Percentiles rank a stretch among this genome's conserved stretches.
Evolutionary conservation across 2,797 vertebrate species (phyloP).

Genomic region (Artibeus lituratus): DNA sequence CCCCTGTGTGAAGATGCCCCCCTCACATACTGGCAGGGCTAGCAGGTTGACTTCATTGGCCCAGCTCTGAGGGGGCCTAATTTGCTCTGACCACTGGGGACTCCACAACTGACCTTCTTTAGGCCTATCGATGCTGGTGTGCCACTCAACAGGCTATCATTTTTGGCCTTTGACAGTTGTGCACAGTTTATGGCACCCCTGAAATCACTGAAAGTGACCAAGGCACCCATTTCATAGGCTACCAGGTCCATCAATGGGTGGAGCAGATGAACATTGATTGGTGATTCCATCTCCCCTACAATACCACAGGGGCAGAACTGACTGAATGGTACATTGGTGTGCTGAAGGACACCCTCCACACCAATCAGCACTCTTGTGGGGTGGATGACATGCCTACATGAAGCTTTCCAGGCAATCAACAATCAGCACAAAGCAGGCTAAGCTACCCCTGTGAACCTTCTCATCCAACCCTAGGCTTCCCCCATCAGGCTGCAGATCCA

Average conservation of each 20-base stretch:
- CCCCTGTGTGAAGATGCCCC: neutral
- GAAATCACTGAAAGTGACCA: neutral
- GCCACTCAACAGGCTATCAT: neutral
- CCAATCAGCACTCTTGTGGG: neutral
- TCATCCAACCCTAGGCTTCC: neutral
- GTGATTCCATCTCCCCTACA: neutral
- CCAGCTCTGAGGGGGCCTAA: neutral
- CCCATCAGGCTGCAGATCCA: neutral
- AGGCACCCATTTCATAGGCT: neutral
- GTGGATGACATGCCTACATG: neutral
- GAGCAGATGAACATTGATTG: neutral
- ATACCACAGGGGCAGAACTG: neutral
- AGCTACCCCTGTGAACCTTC: neutral
- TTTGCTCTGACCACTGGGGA: neutral
- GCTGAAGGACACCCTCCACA: neutral
- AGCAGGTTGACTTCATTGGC: neutral
- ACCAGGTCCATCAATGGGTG: neutral
- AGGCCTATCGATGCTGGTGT: neutral
- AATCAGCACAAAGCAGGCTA: neutral
- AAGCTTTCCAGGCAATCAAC: neutral
- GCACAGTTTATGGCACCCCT: neutral
- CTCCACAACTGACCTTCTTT: neutral
- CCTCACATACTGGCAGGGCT: neutral
- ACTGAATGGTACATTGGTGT: neutral
- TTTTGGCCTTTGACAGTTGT: too few relatives aligned